Base-by-base conservation (phyloP, 2,113 vertebrate species). In the Microtus ochrogaster region DNA sequence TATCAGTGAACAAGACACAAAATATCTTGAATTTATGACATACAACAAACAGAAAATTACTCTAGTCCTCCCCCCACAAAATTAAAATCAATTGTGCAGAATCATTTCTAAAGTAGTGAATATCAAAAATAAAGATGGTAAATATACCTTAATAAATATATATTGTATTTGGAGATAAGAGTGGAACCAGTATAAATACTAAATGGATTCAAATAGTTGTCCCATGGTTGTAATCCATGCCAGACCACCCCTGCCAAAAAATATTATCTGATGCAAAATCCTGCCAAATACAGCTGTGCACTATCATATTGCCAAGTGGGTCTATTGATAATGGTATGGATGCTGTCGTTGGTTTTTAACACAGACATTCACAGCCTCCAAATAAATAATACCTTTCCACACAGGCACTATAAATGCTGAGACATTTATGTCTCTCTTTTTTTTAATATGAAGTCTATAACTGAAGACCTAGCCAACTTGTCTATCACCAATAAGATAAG, bases 101-200 rank as follows among this genome's bases (percentile, higher is more conserved):
- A 22, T 1, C 21, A 84, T 91, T 79, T 12, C 72, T 63, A 65
- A 16, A 44, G 33, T 47, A 13, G 39, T 22, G 39, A 52, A 3
- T 63, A 33, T 21, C 63, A 77, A 78, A 91, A 92, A 24, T 73
- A 17, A 41, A 73, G 61, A 73, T 81, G 21, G 4, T 58, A 82
- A 83, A 44, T 63, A 12, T 10, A 78, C 1, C 65, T 47, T 68
- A 84, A 55, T 88, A 82, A 93, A 97, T 39, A 93, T 52, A 89
- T 89, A 68, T 87, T 7, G 65, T 16, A 66, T 84, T 61, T 22
- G 47, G 30, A 49, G 39, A 44, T 87, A 87, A 7, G 36, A 52
- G 55, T 41, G 49, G 84, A 93, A 73, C 33, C 52, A 86, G 72
- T 17, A 66, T 49, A 6, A 65, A 66, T 77, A 14, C 10, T 36